Percentiles rank a stretch among this genome's conserved stretches.
phyloP scores from a whole-genome alignment of 2,888 invertebrate genomes.

The Bombyx huttoni region DNA sequence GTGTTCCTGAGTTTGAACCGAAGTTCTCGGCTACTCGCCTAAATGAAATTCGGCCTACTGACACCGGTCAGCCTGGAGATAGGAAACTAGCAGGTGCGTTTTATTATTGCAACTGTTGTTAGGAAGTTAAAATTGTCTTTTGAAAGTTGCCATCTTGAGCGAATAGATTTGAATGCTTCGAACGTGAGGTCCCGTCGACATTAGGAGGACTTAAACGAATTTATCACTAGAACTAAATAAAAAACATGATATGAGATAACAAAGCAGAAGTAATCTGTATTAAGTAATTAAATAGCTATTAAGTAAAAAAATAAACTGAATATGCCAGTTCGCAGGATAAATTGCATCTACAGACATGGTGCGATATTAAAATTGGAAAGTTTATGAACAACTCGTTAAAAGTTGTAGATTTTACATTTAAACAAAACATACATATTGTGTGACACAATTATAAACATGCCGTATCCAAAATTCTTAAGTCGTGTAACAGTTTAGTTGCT shows the following conservation, averaged over 20 bases:
- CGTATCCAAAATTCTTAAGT: constrained; percentile 19
- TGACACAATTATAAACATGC: constrained; percentile 6
- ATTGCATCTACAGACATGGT: too few species aligned
- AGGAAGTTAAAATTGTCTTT: constrained; percentile 9
- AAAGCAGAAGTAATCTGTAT: too few species aligned
- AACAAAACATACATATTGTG: neutral
- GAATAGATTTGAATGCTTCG: constrained; percentile 1
- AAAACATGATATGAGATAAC: too few species aligned
- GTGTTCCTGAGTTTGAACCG: constrained; percentile 47
- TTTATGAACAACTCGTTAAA: too few species aligned
- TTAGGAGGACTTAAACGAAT: too few species aligned
- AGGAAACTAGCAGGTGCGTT: constrained; percentile 32
- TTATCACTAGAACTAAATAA: too few species aligned
- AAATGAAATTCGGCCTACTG: constrained; percentile 66
- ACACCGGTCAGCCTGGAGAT: constrained; percentile 33
- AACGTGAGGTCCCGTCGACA: neutral
- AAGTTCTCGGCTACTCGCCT: constrained; percentile 40
- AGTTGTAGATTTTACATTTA: too few species aligned
- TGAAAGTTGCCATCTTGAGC: constrained; percentile 5
- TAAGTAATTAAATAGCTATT: too few species aligned
- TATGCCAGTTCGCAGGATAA: too few species aligned
- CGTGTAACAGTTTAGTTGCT: constrained; percentile 7
- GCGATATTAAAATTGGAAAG: too few species aligned
- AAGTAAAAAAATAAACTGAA: too few species aligned
- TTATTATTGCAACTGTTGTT: constrained; percentile 23